Evolutionary conservation across 1,140 invertebrate species (phyloP).

Genomic region (Lithobius niger): DNA sequence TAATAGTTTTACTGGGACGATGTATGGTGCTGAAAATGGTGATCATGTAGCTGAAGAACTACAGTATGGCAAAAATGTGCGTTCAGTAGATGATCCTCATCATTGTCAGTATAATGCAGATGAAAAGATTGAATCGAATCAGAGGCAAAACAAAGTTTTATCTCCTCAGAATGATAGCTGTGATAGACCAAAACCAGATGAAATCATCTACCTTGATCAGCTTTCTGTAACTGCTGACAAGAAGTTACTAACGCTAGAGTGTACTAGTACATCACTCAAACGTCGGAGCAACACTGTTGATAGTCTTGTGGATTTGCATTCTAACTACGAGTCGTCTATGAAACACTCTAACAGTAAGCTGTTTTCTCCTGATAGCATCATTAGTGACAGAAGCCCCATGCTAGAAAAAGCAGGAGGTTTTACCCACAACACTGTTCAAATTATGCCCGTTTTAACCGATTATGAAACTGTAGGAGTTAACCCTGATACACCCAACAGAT

Average conservation of each 20-base stretch:
- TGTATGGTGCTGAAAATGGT: background rate
- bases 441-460: background rate
- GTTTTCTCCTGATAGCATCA: conserved; percentile 6
- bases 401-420: background rate
- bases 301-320: too few relatives aligned
- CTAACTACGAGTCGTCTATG: too few relatives aligned
- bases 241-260: too few relatives aligned
- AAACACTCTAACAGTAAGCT: conserved; percentile 1
- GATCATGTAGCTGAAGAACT: background rate
- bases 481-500: background rate
- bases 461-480: background rate
- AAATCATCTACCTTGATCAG: background rate
- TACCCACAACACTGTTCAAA: background rate
- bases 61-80: background rate
- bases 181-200: background rate
- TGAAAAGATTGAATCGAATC: background rate
- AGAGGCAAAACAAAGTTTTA: background rate
- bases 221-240: too few relatives aligned
- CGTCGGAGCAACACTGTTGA: too few relatives aligned
- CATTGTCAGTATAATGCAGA: too few relatives aligned
- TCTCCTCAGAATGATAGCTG: background rate
- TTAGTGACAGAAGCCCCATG: conserved; percentile 1
- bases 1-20: background rate
- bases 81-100: background rate
- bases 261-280: too few relatives aligned